Base-by-base conservation (phyloP, 2,888 invertebrate genomes). In the Gymnosoma rotundatum region DNA sequence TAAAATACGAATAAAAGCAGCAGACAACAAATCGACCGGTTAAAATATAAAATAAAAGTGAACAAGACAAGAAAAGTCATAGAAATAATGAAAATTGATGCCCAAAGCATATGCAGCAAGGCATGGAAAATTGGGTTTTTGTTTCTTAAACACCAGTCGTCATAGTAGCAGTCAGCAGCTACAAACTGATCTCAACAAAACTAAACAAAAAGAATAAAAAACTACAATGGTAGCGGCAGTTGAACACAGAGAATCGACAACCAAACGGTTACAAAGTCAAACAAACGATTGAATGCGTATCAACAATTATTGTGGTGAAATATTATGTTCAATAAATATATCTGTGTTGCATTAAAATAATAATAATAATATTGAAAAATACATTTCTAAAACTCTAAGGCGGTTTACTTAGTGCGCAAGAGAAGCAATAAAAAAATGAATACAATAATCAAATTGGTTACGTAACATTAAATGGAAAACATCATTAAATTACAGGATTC, bases 121-220 rank as follows among this genome's bases (percentile, higher is more conserved):
- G 87, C 86, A 84, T 86, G 81, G 86, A 86, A 88, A 88, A 88
- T 86, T 85, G 85, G 85, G 60, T 85, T 86, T 86, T 85, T 63
- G 58, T 50, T 63, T 20, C 45, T 50, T 20, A 16, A 70, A 70
- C 42, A 36, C 18, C 45, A 75, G 38, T 16, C 42, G 38, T n/a
- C n/a, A n/a, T 45, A 21, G 45, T 45, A 42, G 21, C 10, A 50
- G 38, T 73, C 18, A 10, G 38, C 61, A 54, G 18, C 12, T 18
- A 48, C 38, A 42, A 70, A 52, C 21, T n/a, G n/a, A 61, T 32
- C 32, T 9, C 18, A 12, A 70, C n/a, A n/a, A 45, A 12, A 45
- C 32, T 32, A 32, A 12, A 50, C 5, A 42, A 25, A 69, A 63
- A 70, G 16, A 61, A 64, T 36, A 54, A 78, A n/a, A 54, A 48